phyloP scores from a whole-genome alignment of 2,888 invertebrate genomes.

The Brenthis ino region DNA sequence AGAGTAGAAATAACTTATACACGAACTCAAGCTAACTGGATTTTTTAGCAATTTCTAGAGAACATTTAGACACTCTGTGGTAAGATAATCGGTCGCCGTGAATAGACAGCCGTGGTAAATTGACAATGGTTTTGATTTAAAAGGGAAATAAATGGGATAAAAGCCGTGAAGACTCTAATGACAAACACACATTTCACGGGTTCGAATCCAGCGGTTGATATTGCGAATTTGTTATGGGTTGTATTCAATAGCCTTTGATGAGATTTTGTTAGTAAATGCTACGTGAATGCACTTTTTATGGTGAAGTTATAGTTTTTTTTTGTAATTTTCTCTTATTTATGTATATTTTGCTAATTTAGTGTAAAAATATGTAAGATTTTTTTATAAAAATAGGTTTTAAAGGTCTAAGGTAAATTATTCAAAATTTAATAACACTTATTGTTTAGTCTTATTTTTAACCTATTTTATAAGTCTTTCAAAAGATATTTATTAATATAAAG shows the following conservation, averaged over 20 bases:
- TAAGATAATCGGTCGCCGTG: constrained; percentile 52
- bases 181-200: constrained; percentile 79
- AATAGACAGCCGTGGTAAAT: constrained; percentile 72
- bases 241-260: constrained; percentile 47
- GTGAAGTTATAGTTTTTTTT: background rate
- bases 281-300: constrained; percentile 12
- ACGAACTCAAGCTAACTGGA: constrained; percentile 44
- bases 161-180: constrained; percentile 73
- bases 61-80: constrained; percentile 46
- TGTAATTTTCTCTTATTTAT: background rate
- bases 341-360: no score
- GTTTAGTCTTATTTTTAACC: no score
- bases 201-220: constrained; percentile 51
- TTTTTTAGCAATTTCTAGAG: constrained; percentile 26
- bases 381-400: no score
- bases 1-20: constrained; percentile 46
- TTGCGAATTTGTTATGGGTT: constrained; percentile 64
- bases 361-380: no score
- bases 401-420: no score
- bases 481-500: no score
- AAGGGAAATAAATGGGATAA: constrained; percentile 75
- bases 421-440: no score
- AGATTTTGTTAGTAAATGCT: constrained; percentile 21
- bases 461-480: no score
- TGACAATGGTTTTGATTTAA: constrained; percentile 74